A percentile compares a stretch with the other conserved stretches of the same genome.
Conservation (phyloP, 1,140 invertebrate species). For the Halyomorpha halys region DNA sequence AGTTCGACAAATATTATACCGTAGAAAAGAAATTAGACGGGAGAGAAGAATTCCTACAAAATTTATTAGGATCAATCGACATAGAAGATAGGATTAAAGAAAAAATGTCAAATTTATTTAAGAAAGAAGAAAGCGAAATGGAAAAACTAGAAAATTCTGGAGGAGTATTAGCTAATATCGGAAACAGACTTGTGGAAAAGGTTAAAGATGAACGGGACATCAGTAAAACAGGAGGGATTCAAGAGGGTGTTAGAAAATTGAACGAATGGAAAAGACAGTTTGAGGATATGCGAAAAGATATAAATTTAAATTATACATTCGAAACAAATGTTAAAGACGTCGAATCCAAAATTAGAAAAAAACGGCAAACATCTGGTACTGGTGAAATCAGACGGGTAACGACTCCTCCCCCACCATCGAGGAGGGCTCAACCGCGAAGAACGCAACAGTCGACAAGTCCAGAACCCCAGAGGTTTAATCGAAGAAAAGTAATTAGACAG, state of each 20-base stretch:
- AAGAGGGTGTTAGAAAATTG: not conserved
- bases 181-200: not conserved
- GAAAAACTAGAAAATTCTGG: slow-evolving; percentile 41
- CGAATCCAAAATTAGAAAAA: not conserved
- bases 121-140: slow-evolving; percentile 22
- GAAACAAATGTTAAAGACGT: not conserved
- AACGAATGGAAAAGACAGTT: slow-evolving; percentile 8
- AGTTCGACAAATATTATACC: not conserved
- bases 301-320: slow-evolving; percentile 2
- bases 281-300: slow-evolving; percentile 6
- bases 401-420: not conserved
- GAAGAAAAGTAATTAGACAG: too few species aligned
- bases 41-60: slow-evolving; percentile 23
- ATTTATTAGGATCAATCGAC: slow-evolving; percentile 23
- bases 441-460: not conserved
- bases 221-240: not conserved
- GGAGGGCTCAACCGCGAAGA: not conserved
- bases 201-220: not conserved
- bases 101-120: slow-evolving; percentile 21
- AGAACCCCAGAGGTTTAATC: too few species aligned
- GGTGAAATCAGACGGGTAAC: not conserved
- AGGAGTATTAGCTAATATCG: slow-evolving; percentile 6
- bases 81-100: slow-evolving; percentile 18
- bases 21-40: not conserved
- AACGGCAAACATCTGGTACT: not conserved